Conservation (phyloP, 1,140 invertebrate genomes). For the Mamestra configurata region DNA sequence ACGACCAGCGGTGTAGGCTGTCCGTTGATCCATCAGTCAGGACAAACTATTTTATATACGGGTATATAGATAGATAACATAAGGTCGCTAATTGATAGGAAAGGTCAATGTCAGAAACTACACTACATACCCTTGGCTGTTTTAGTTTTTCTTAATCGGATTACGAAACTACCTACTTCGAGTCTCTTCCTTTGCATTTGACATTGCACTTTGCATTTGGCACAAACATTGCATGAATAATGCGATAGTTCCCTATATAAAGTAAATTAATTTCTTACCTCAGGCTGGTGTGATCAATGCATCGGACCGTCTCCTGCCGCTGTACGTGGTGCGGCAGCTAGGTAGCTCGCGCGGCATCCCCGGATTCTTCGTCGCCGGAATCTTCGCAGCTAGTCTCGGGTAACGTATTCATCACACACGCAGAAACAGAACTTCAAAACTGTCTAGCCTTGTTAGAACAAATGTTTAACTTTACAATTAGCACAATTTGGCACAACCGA, state of each 20-base stretch:
- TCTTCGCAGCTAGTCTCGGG: slow-evolving; percentile 91
- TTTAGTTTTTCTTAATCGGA: too few relatives aligned
- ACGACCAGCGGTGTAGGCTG: too few relatives aligned
- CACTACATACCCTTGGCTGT: too few relatives aligned
- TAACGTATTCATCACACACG: slow-evolving; percentile 65
- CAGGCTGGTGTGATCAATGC: slow-evolving; percentile 89
- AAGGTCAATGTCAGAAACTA: too few relatives aligned
- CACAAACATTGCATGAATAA: neutral
- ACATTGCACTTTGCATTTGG: too few relatives aligned
- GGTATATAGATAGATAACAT: too few relatives aligned
- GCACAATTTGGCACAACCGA: neutral
- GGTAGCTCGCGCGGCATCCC: slow-evolving; percentile 92
- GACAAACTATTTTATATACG: too few relatives aligned
- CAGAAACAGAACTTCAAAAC: neutral
- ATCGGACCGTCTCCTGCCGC: slow-evolving; percentile 92
- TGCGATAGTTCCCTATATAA: neutral
- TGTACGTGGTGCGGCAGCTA: slow-evolving; percentile 94
- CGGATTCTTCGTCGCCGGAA: slow-evolving; percentile 96
- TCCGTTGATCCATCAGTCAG: too few relatives aligned
- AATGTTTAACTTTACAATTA: neutral
- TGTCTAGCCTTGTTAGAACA: neutral
- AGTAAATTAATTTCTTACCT: slow-evolving; percentile 52
- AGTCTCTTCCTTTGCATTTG: too few relatives aligned
- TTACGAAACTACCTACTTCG: too few relatives aligned
- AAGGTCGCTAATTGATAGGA: too few relatives aligned